Base-by-base conservation (phyloP, 2,888 invertebrate genomes). In the Tetanocera ferruginea region DNA sequence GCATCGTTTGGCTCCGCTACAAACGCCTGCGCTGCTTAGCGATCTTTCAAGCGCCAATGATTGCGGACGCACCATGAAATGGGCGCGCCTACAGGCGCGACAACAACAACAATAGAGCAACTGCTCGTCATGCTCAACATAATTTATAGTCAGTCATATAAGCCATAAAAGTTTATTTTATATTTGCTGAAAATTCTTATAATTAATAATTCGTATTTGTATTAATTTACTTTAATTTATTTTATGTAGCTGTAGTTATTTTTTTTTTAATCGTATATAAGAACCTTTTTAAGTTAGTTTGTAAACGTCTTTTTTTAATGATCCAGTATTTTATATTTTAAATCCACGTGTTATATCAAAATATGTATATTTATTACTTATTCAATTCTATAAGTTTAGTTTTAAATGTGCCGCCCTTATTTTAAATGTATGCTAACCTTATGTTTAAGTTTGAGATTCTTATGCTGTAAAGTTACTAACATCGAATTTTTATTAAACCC, bases 11-110 rank as follows among this genome's bases (percentile, higher is more conserved):
- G 80, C 76, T 9, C 73, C 82, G 17, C 72, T 87, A 28, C 84
- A 86, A 76, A 78, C 86, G 71, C 84, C 88, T 31, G 78, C 84
- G 9, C 43, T 83, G 28, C 76, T 83, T 8, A 81, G 78, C 73
- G 81, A 78, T 8, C 79, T 78, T 19, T 17, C 64, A 5, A 9
- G 8, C 17, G 77, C 75, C 34, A 70, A 28, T 19, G 52, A 76
- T 6, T 77, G 77, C 75, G 80, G 77, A 52, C 79, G 49, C 70
- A 76, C 49, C 73, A 51, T 25, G 79, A 80, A 34, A 77, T 79
- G 23, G 78, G 66, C 52, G 72, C 62, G 28, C 74, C 79, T 60
- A 75, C 77, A 66, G 78, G 66, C 69, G 70, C 78, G 31, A 71
- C 25, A 82, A 66, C 51, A 76, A 25, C 62, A 43, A 67, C 57